These are phyloP conservation scores for Euura saliciscinereae DNA, from an alignment of 1,140 invertebrate genomes.

Conservation along the genomic window DNA sequence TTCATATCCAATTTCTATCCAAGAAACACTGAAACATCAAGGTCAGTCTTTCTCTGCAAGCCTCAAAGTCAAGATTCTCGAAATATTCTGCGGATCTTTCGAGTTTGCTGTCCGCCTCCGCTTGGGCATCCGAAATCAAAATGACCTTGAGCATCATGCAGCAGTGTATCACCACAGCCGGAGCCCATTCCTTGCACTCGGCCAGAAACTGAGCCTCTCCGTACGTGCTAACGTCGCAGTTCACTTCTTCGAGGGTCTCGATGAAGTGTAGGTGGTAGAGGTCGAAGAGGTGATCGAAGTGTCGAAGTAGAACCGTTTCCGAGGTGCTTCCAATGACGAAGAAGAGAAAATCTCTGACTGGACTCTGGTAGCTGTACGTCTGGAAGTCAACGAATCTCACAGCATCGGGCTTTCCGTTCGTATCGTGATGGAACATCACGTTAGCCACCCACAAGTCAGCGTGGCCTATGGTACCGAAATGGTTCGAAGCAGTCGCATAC, in stretches of 20 bases:
- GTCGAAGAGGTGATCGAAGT: constrained; percentile 11
- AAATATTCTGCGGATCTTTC: neutral
- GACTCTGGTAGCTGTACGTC: constrained; percentile 24
- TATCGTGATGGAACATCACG: constrained; percentile 35
- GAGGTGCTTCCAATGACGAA: constrained; percentile 33
- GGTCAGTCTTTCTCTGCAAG: neutral
- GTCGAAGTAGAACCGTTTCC: neutral
- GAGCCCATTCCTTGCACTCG: neutral
- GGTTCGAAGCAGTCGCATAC: neutral
- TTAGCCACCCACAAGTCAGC: constrained; percentile 44
- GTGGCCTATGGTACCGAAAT: constrained; percentile 25
- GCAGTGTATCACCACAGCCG: neutral
- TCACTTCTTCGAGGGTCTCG: constrained; percentile 10
- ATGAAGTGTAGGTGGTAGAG: constrained; percentile 17
- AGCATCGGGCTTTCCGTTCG: constrained; percentile 18
- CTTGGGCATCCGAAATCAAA: neutral
- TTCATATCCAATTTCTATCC: constrained; percentile 5
- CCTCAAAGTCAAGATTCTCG: neutral
- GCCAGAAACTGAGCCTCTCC: constrained; percentile 15
- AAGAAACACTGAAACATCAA: neutral
- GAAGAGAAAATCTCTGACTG: constrained; percentile 33
- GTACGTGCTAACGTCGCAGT: neutral
- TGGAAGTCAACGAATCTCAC: constrained; percentile 43
- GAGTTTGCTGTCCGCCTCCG: neutral
- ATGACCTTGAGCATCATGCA: neutral